Evolutionary conservation across 2,888 invertebrate species (phyloP).

Genomic region (Lochmaea crataegi): DNA sequence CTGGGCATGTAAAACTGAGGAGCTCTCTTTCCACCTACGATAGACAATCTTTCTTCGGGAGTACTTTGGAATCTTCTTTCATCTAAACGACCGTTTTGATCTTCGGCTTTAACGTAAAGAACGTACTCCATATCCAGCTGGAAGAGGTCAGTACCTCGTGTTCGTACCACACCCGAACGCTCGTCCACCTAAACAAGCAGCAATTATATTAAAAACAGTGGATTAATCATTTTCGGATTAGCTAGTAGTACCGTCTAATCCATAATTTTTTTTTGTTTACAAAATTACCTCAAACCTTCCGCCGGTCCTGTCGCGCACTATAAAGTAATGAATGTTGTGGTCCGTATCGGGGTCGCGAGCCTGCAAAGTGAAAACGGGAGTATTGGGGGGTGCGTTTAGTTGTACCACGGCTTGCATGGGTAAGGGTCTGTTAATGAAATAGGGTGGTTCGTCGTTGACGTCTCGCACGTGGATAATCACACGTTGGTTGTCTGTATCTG

Average conservation of each 20-base stretch:
- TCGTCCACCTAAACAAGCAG: constrained; percentile 41
- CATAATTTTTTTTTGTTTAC: not conserved
- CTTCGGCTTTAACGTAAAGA: constrained; percentile 94
- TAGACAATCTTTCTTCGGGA: constrained; percentile 90
- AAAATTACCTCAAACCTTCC: constrained; percentile 65
- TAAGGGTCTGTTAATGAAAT: constrained; percentile 95
- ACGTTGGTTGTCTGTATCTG: constrained; percentile 95
- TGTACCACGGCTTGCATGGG: constrained; percentile 99
- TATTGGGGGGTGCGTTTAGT: constrained; percentile 93
- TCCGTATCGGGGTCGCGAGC: constrained; percentile 97
- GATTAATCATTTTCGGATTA: not conserved
- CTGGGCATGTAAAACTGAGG: constrained; percentile 97
- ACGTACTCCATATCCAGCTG: constrained; percentile 97
- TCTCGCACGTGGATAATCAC: constrained; percentile 96
- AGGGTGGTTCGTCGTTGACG: constrained; percentile 96
- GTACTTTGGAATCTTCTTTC: constrained; percentile 91
- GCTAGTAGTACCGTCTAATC: too few species aligned
- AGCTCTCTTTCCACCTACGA: constrained; percentile 96
- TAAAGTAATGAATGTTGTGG: constrained; percentile 95
- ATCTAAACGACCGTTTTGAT: constrained; percentile 93
- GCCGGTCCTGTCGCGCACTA: constrained; percentile 89
- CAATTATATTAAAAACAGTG: not conserved
- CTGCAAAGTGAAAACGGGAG: constrained; percentile 96
- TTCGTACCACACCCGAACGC: constrained; percentile 90
- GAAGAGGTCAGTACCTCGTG: constrained; percentile 90